phyloP scores from a whole-genome alignment of 2,113 vertebrate species.

The Acrocephalus arundinaceus region DNA sequence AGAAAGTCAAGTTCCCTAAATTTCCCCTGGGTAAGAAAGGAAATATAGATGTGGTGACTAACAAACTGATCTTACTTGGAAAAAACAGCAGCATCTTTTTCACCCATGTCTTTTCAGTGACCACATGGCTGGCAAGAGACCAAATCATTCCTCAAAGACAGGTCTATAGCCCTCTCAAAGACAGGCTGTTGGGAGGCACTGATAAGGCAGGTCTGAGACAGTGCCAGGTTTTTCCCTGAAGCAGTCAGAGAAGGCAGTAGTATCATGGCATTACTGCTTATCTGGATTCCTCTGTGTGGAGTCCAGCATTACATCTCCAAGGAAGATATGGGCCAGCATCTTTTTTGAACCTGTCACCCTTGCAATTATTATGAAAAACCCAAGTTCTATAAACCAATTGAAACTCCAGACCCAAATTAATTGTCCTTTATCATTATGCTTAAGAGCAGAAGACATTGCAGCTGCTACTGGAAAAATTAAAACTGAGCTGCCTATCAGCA shows the following conservation, averaged over 20 bases:
- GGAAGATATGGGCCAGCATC: background rate
- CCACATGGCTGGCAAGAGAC: background rate
- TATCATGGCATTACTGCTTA: background rate
- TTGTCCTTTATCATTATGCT: background rate
- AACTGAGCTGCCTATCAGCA: background rate
- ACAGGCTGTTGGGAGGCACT: background rate
- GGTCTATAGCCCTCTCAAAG: background rate
- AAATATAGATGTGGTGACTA: background rate
- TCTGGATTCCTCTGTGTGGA: background rate
- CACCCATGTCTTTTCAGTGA: background rate
- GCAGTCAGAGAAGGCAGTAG: background rate
- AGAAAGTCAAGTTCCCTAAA: background rate
- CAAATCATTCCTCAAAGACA: background rate
- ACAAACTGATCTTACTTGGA: background rate
- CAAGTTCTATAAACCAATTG: background rate
- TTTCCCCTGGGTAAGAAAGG: background rate
- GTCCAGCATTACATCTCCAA: background rate
- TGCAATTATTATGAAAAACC: background rate
- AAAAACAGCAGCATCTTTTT: background rate
- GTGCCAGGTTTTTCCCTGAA: background rate
- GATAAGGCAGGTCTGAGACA: background rate
- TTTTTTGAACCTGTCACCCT: background rate
- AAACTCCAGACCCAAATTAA: background rate
- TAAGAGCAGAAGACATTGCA: background rate
- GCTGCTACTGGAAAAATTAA: background rate